These are phyloP conservation scores for Pelecanoides urinatrix DNA, from an alignment of 2,113 vertebrate species.

Conservation along the genomic window DNA sequence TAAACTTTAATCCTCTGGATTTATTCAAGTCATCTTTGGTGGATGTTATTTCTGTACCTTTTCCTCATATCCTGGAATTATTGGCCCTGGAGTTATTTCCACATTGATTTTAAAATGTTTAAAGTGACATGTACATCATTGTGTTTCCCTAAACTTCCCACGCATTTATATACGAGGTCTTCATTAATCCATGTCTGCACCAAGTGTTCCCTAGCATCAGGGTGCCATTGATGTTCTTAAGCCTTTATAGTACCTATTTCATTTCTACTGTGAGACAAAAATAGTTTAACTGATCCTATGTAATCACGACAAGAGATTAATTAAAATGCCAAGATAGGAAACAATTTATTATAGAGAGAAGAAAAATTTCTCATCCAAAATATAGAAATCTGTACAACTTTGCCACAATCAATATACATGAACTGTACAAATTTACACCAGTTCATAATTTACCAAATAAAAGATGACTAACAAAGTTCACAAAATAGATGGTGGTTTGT, in stretches of 20 bases:
- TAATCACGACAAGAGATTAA: constrained; percentile 83
- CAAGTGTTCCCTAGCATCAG: constrained; percentile 46
- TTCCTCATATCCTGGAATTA: constrained; percentile 69
- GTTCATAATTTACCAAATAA: constrained; percentile 99
- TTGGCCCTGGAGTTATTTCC: constrained; percentile 66
- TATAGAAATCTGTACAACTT: constrained; percentile 99
- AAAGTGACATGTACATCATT: constrained; percentile 27
- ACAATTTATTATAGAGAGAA: constrained; percentile 99
- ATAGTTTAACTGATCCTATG: constrained; percentile 65
- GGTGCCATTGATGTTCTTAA: constrained; percentile 48
- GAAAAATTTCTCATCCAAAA: constrained; percentile 99
- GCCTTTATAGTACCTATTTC: constrained; percentile 48
- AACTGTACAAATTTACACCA: constrained; percentile 99
- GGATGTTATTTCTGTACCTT: constrained; percentile 68
- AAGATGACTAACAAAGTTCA: constrained; percentile 97
- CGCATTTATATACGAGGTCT: constrained; percentile 31
- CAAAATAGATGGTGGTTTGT: constrained; percentile 92
- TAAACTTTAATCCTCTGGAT: constrained; percentile 70
- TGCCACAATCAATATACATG: constrained; percentile 99
- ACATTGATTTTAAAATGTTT: constrained; percentile 40
- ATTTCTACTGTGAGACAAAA: constrained; percentile 60
- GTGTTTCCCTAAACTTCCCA: constrained; percentile 51
- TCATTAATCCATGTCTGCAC: constrained; percentile 46
- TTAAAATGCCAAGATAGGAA: constrained; percentile 91
- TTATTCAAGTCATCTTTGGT: constrained; percentile 69